Conservation (phyloP, 2,888 invertebrate genomes). For the Lypha dubia region DNA sequence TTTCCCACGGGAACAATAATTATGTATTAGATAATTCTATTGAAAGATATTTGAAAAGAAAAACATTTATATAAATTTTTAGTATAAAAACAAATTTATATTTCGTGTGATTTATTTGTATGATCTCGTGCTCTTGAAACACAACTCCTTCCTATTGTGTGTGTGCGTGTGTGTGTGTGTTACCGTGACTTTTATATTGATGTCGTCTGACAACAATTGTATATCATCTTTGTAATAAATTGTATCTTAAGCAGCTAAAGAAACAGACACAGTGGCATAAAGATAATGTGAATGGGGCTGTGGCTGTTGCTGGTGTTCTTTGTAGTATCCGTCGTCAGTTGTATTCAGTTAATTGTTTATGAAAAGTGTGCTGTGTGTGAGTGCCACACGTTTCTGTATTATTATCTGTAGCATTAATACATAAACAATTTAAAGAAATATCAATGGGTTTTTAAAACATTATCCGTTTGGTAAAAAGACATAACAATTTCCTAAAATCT, state of each 20-base stretch:
- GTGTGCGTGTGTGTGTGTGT: background rate
- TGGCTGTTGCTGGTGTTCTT: slow-evolving; percentile 56
- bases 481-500: slow-evolving; percentile 45
- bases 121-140: slow-evolving; percentile 52
- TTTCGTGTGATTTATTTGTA: slow-evolving; percentile 38
- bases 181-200: background rate
- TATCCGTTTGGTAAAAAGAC: background rate
- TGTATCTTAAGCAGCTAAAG: slow-evolving; percentile 28
- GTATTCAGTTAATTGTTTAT: slow-evolving; percentile 51
- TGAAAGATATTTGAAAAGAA: no score
- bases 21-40: no score
- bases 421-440: background rate
- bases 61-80: no score
- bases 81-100: slow-evolving; percentile 1
- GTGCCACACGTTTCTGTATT: slow-evolving; percentile 39
- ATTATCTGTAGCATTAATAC: slow-evolving; percentile 27
- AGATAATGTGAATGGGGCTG: background rate
- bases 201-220: slow-evolving; percentile 46
- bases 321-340: slow-evolving; percentile 65
- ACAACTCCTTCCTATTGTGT: slow-evolving; percentile 30
- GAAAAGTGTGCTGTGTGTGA: slow-evolving; percentile 32
- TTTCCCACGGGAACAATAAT: no score
- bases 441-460: no score
- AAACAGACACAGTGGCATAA: slow-evolving; percentile 16
- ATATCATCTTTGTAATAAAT: slow-evolving; percentile 41